Percentiles rank a stretch among this genome's conserved stretches.
These are phyloP conservation scores for Gonioctena quinquepunctata DNA, from an alignment of 1,140 invertebrate species.

Conservation along the genomic window DNA sequence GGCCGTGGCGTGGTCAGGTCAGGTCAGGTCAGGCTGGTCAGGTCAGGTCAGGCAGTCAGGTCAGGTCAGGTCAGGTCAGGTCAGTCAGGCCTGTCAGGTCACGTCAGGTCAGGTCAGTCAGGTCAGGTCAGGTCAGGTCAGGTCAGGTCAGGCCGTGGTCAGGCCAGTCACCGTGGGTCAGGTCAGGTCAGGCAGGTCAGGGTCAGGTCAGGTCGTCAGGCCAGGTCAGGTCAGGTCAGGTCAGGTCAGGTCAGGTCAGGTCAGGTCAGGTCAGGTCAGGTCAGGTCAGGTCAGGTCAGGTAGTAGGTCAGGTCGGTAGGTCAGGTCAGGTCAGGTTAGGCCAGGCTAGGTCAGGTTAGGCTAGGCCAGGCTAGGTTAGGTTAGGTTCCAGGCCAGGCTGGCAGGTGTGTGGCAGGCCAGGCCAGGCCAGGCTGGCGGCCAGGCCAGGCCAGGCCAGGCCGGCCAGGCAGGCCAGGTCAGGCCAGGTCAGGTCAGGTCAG, in stretches of 20 bases:
- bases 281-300: constrained; percentile 35
- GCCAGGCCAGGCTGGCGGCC: constrained; percentile 35
- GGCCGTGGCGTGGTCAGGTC: constrained; percentile 21
- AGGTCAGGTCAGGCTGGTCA: constrained; percentile 23
- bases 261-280: constrained; percentile 36
- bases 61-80: constrained; percentile 12
- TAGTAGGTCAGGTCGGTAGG: constrained; percentile 41
- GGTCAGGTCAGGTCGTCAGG: constrained; percentile 32
- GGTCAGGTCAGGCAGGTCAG: constrained; percentile 29
- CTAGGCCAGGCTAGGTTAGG: constrained; percentile 29
- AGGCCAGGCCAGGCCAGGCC: constrained; percentile 41
- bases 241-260: constrained; percentile 31
- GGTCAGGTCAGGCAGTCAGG: constrained; percentile 10
- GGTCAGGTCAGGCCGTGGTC: constrained; percentile 21
- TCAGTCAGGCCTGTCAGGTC: not conserved
- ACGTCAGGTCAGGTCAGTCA: constrained; percentile 13
- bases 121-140: constrained; percentile 23
- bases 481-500: constrained; percentile 36
- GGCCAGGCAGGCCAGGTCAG: constrained; percentile 32
- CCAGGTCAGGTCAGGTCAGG: constrained; percentile 37
- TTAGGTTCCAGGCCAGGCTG: constrained; percentile 35
- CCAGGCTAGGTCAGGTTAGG: constrained; percentile 27
- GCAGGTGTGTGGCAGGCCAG: constrained; percentile 41
- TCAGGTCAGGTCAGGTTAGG: constrained; percentile 22
- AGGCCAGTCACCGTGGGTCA: constrained; percentile 22